Evolutionary conservation across 2,888 invertebrate species (phyloP).

Genomic region (Gerosis bhagava): DNA sequence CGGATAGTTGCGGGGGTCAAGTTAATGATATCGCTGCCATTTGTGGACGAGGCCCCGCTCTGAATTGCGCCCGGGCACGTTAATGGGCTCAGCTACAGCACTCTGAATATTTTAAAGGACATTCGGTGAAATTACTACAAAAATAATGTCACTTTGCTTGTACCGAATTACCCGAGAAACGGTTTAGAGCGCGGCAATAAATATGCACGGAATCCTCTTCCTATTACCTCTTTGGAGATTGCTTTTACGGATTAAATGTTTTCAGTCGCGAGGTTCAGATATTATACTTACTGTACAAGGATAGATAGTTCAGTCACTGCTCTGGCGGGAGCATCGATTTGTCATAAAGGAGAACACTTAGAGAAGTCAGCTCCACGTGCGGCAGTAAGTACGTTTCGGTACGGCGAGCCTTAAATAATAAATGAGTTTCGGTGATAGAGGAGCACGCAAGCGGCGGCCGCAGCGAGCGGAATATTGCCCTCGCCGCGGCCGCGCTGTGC

Average conservation of each 20-base stretch:
- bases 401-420: slow-evolving; percentile 68
- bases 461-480: slow-evolving; percentile 51
- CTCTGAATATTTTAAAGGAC: slow-evolving; percentile 82
- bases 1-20: slow-evolving; percentile 77
- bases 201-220: slow-evolving; percentile 75
- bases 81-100: slow-evolving; percentile 77
- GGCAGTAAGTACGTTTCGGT: slow-evolving; percentile 55
- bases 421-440: slow-evolving; percentile 68
- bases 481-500: slow-evolving; percentile 40
- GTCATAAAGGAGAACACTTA: slow-evolving; percentile 50
- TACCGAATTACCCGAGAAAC: slow-evolving; percentile 78
- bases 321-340: slow-evolving; percentile 40
- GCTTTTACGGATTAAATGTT: slow-evolving; percentile 70
- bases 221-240: slow-evolving; percentile 72
- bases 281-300: slow-evolving; percentile 17
- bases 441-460: slow-evolving; percentile 49
- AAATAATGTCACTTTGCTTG: slow-evolving; percentile 80
- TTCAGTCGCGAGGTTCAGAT: slow-evolving; percentile 45
- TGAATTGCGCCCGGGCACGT: slow-evolving; percentile 76
- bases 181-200: slow-evolving; percentile 76
- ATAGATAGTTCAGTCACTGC: slow-evolving; percentile 21
- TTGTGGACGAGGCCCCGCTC: slow-evolving; percentile 73
- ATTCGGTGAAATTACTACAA: slow-evolving; percentile 80
- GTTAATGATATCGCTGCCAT: slow-evolving; percentile 80
- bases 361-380: slow-evolving; percentile 56